A percentile compares a stretch with the other conserved stretches of the same genome.
Conservation (phyloP, 2,113 vertebrate species). For the Himantopus leucocephalus region DNA sequence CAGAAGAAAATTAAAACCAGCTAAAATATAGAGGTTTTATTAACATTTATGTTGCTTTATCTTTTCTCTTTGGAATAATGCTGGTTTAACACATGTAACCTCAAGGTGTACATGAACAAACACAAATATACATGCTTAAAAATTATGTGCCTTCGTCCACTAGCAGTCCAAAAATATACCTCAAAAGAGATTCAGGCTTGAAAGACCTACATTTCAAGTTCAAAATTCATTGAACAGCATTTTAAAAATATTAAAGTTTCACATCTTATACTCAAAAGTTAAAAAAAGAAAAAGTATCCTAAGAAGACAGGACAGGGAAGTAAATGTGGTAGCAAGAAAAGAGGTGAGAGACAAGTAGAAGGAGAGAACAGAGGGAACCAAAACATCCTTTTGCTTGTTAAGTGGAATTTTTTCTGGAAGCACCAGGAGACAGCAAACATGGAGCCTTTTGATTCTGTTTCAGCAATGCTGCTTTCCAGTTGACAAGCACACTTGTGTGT, state of each 20-base stretch:
- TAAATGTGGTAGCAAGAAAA: neutral
- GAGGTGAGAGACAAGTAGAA: neutral
- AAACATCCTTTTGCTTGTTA: neutral
- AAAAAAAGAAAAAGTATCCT: neutral
- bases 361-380: neutral
- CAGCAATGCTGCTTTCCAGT: neutral
- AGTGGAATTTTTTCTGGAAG: neutral
- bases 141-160: neutral
- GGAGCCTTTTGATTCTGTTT: neutral
- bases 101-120: neutral
- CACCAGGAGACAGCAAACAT: neutral
- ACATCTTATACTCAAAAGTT: neutral
- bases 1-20: neutral
- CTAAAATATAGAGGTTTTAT: neutral
- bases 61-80: neutral
- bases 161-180: neutral
- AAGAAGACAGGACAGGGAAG: neutral
- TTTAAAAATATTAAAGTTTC: neutral
- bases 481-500: neutral
- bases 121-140: neutral
- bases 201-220: neutral
- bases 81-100: neutral
- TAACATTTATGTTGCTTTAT: neutral
- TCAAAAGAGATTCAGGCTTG: neutral
- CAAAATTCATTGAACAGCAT: neutral